Conservation (phyloP, 2,888 invertebrate species). For the Torymus aiolomorphi region DNA sequence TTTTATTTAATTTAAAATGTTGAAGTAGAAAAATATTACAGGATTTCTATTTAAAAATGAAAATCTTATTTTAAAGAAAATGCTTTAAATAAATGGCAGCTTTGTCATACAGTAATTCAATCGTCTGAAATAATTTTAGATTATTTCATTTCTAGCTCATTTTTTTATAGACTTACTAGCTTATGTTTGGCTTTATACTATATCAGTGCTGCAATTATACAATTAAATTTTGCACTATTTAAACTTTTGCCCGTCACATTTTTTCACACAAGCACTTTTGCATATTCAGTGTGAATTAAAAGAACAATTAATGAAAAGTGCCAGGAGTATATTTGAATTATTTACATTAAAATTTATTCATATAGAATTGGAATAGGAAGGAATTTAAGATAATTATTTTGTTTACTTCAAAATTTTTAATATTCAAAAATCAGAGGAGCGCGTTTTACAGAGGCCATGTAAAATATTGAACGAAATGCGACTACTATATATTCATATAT, state of each 20-base stretch:
- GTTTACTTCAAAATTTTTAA: no score
- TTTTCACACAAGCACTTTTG: slow-evolving; percentile 49
- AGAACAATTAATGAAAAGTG: slow-evolving; percentile 13
- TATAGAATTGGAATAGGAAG: no score
- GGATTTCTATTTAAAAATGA: no score
- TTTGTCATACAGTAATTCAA: not conserved
- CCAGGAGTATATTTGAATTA: not conserved
- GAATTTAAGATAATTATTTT: no score
- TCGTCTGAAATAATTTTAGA: slow-evolving; percentile 31
- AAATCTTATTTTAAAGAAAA: not conserved
- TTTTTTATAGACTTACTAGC: slow-evolving; percentile 26
- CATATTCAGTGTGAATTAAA: slow-evolving; percentile 38
- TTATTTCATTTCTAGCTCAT: slow-evolving; percentile 35
- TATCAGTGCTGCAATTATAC: slow-evolving; percentile 45
- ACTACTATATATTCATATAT: no score
- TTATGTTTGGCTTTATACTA: slow-evolving; percentile 48
- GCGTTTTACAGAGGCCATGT: no score
- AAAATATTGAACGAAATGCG: no score
- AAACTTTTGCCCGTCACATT: slow-evolving; percentile 44
- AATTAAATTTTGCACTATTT: slow-evolving; percentile 47
- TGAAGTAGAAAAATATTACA: not conserved
- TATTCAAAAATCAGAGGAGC: no score
- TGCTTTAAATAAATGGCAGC: not conserved
- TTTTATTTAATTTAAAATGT: not conserved
- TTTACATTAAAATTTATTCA: no score